Base-by-base conservation (phyloP, 1,140 invertebrate species). In the Sipha flava region DNA sequence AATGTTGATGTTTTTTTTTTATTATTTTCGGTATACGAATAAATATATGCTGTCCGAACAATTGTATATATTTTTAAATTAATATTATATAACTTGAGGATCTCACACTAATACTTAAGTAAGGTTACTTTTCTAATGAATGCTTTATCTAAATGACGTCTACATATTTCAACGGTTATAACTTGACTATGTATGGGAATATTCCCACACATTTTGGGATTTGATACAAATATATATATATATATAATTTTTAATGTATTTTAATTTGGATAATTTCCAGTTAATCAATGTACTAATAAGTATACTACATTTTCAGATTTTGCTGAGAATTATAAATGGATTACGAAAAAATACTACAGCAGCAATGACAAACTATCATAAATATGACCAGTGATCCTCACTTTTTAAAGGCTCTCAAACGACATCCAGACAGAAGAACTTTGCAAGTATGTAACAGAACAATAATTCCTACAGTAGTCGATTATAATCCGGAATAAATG, bases 371-470 rank as follows among this genome's bases (percentile, higher is more conserved):
- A 64, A 80, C 64, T 29, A 80, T 52, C 59, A 59, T 34, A 77
- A 81, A 80, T 66, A 87, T 87, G 86, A 86, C 85, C 54, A 86
- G 89, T 84, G 84, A 85, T 79, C 88, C 88, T 72, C 88, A 90
- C 85, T 91, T 90, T 83, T 85, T 90, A 64, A 87, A 88, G 81
- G 88, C 89, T 80, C 86, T 91, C 31, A 87, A 87, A 82, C 88
- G 88, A 80, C 89, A 89, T 83, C 89, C 90, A 66, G 87, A 89
- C 81, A 86, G 88, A 82, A 86, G 90, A 59, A 89, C 88, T 73
- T 86, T 90, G 83, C 87, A 89, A 85, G 88, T 89, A 82, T 29
- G 66, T 12, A n/a, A 5, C n/a, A 40, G 10, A 6, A 6, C 37
- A 6, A 40, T 40, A 10, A 6, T 40, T 6, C 37, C 37, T 6